Evolutionary conservation across 1,140 invertebrate species (phyloP).

Genomic region (Kradibia gibbosae): DNA sequence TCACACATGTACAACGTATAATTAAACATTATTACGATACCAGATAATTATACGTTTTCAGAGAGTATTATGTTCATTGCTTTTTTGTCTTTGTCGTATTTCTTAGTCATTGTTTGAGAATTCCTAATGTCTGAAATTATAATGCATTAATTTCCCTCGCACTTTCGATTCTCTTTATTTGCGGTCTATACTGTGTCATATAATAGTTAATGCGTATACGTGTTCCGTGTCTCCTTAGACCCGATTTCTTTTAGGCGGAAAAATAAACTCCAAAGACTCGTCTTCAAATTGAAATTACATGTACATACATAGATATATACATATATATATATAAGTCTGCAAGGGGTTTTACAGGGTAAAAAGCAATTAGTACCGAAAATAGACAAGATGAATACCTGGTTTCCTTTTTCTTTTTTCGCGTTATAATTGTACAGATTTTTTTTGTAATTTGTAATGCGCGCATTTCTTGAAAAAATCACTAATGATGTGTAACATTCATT

Average conservation of each 20-base stretch:
- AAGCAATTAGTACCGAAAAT: conserved; percentile 38
- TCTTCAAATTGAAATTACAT: conserved; percentile 36
- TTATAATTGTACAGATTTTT: conserved; percentile 27
- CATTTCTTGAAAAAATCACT: background rate
- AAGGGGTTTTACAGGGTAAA: conserved; percentile 21
- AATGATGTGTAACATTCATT: background rate
- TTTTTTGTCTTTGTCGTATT: conserved; percentile 21
- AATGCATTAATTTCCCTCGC: conserved; percentile 46
- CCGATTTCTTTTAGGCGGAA: background rate
- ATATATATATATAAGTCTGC: background rate
- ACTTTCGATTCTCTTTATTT: conserved; percentile 25
- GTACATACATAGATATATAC: background rate
- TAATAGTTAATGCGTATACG: conserved; percentile 20
- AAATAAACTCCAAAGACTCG: conserved; percentile 27
- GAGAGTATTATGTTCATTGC: conserved; percentile 48
- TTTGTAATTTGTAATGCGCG: background rate
- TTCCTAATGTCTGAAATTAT: conserved; percentile 48
- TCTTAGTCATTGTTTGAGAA: conserved; percentile 43
- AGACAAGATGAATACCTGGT: conserved; percentile 25
- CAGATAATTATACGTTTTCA: conserved; percentile 47
- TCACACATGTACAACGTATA: conserved; percentile 40
- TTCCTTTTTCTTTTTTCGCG: background rate
- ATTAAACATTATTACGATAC: conserved; percentile 52
- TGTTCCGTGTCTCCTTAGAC: background rate
- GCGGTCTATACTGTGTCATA: background rate